phyloP scores from a whole-genome alignment of 2,888 invertebrate species.

The Drosophila falleni region DNA sequence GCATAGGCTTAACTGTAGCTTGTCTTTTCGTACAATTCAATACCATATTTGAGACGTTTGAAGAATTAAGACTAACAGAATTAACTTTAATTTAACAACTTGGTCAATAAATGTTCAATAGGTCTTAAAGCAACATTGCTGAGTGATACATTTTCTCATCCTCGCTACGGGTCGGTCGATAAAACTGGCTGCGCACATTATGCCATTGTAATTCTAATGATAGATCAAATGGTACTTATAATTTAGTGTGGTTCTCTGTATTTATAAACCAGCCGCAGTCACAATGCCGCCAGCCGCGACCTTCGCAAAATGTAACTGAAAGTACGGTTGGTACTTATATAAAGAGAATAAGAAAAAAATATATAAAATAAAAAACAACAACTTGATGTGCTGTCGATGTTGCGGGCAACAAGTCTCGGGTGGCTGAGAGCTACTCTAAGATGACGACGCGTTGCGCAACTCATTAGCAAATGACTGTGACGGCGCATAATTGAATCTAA shows the following conservation, averaged over 20 bases:
- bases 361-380: conserved; percentile 1
- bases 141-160: neutral
- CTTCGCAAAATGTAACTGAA: conserved; percentile 49
- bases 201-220: conserved; percentile 49
- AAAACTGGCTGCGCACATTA: conserved; percentile 35
- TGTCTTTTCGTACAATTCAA: too few species aligned
- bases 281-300: conserved; percentile 51
- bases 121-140: neutral
- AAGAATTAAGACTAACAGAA: neutral
- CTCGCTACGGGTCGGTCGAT: neutral
- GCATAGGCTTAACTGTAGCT: too few species aligned
- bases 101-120: conserved; percentile 1
- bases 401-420: conserved; percentile 45
- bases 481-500: conserved; percentile 65
- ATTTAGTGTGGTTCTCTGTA: conserved; percentile 65
- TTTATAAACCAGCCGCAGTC: conserved; percentile 65
- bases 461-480: conserved; percentile 62
- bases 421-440: conserved; percentile 29
- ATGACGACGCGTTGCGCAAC: conserved; percentile 43
- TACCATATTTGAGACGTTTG: neutral
- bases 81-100: neutral
- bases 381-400: conserved; percentile 21
- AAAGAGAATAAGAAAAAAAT: neutral
- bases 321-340: conserved; percentile 3
- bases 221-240: conserved; percentile 61